Evolutionary conservation across 2,888 invertebrate species (phyloP), one percentile per base, ranked within the genome.

Genomic region (Drosophila parthenogenetica): DNA sequence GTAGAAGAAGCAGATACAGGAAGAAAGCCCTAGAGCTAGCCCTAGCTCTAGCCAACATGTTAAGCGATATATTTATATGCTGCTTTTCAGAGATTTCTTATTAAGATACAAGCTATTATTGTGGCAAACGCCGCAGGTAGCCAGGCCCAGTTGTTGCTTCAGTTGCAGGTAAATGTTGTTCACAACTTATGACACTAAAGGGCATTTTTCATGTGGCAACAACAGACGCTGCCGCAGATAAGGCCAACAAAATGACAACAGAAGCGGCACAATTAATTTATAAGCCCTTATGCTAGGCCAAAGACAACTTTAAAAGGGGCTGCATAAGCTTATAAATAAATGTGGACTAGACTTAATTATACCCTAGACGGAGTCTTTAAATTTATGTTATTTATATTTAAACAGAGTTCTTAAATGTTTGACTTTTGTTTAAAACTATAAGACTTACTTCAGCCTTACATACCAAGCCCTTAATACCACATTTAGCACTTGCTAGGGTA

Each of bases 11-110:
- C 2, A 54, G 53, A 42, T 4, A 5, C 1, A 35, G 51, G 45
- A 11, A 11, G n/a, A 54, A 35, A 39, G 51, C 63, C 71, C 55
- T 37, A 25, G 5, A 1, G 5, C 5, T 22, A 32, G 51, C 63
- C 61, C 55, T 37, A 22, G 55, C 62, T 8, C 29, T 1, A 35
- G 5, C 22, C 22, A 74, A 80, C 81, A 81, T 87, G 84, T 86
- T 90, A 82, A 86, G 74, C 73, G 82, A 80, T 87, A 80, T 88
- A 35, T 35, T 90, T 88, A 87, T 89, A 81, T 76, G 85, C 80
- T 77, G 29, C 29, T 58, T 78, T 68, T 62, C 64, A 43, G 53
- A 83, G 89, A 87, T 88, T 83, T 89, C 77, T 71, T 75, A 79
- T 82, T 74, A 79, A 81, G 89, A 89, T 86, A 82, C 42, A 14